Conservation (phyloP, 2,888 invertebrate genomes). For the Chydorus sphaericus region DNA sequence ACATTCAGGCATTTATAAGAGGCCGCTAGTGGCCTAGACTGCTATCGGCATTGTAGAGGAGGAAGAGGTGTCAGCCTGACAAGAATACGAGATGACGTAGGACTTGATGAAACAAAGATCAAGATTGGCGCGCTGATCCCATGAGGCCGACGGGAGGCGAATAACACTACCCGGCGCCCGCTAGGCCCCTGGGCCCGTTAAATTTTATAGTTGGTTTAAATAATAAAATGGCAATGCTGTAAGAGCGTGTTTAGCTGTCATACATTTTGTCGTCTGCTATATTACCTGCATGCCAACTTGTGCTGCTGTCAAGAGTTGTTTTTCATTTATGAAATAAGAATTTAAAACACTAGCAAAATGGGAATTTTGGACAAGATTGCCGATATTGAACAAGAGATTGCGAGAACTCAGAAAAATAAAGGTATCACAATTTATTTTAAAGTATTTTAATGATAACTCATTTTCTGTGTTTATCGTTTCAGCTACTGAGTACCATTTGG, state of each 20-base stretch:
- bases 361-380: conserved; percentile 98
- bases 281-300: background rate
- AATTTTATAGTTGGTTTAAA: background rate
- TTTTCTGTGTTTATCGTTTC: conserved; percentile 18
- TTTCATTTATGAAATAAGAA: too few relatives aligned
- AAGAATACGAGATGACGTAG: too few relatives aligned
- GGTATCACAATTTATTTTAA: conserved; percentile 39
- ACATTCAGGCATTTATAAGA: too few relatives aligned
- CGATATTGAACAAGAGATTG: conserved; percentile 96
- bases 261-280: background rate
- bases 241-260: background rate
- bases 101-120: too few relatives aligned
- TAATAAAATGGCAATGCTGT: background rate
- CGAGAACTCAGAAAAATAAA: conserved; percentile 98
- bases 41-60: too few relatives aligned
- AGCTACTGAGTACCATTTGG: conserved; percentile 99
- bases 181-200: too few relatives aligned
- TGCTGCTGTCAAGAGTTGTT: too few relatives aligned
- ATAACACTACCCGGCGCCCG: too few relatives aligned
- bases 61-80: too few relatives aligned
- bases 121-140: too few relatives aligned
- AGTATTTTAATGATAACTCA: background rate
- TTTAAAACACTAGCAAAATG: conserved; percentile 58
- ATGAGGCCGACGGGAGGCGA: too few relatives aligned
- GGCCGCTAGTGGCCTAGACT: too few relatives aligned